These are phyloP conservation scores for Ptychodera flava DNA, from an alignment of 35 echinoderm and acorn worm species.

Conservation along the genomic window DNA sequence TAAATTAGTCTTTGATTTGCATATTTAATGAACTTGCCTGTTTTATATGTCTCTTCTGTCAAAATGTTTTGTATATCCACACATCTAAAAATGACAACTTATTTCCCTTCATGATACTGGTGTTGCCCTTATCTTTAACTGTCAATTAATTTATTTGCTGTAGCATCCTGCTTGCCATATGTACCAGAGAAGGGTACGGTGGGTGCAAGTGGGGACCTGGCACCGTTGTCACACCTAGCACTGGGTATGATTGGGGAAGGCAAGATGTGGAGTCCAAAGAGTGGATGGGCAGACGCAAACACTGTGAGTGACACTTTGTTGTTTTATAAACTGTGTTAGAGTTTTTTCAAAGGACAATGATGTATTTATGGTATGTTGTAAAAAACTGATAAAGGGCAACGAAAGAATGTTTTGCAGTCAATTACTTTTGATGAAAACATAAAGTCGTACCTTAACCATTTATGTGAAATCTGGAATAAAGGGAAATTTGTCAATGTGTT, in stretches of 20 bases:
- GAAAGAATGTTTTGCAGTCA: too few species aligned
- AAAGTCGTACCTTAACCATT: too few species aligned
- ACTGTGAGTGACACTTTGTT: constrained; percentile 25
- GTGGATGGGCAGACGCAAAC: constrained; percentile 76
- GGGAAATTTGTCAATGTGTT: too few species aligned
- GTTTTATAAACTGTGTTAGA: neutral
- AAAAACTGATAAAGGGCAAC: too few species aligned
- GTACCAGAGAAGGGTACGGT: constrained; percentile 87
- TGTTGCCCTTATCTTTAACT: constrained; percentile 8
- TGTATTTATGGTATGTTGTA: too few species aligned
- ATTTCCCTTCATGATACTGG: neutral
- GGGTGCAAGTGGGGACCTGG: constrained; percentile 77
- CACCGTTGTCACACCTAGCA: constrained; percentile 76
- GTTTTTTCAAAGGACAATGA: too few species aligned
- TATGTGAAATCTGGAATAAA: too few species aligned
- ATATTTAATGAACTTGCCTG: too few species aligned
- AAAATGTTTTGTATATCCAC: too few species aligned
- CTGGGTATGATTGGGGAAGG: constrained; percentile 94
- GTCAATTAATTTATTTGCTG: neutral
- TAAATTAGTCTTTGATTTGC: too few species aligned
- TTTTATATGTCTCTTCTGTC: too few species aligned
- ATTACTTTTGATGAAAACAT: too few species aligned
- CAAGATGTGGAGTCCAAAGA: constrained; percentile 97
- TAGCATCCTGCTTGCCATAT: constrained; percentile 74
- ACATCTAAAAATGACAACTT: neutral